Evolutionary conservation across 2,888 invertebrate species (phyloP).

Genomic region (Apodemia hepburni): DNA sequence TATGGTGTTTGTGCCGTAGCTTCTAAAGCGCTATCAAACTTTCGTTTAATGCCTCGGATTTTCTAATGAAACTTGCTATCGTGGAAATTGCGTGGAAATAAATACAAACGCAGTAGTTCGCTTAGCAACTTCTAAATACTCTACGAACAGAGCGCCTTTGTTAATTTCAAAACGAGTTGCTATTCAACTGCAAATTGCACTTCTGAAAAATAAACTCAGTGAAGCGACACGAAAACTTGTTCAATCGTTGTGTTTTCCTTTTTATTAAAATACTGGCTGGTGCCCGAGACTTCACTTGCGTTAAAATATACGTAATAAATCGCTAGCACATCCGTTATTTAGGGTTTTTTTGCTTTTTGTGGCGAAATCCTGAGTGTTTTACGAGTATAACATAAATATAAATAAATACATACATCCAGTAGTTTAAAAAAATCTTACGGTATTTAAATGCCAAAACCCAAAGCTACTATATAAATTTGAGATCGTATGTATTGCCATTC

Average conservation of each 20-base stretch:
- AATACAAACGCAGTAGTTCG: constrained; percentile 55
- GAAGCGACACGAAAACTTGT: constrained; percentile 27
- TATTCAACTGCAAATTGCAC: constrained; percentile 44
- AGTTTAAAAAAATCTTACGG: too few relatives aligned
- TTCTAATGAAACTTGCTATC: constrained; percentile 59
- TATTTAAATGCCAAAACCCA: too few relatives aligned
- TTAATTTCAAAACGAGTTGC: constrained; percentile 58
- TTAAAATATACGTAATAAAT: too few relatives aligned
- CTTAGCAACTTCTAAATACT: constrained; percentile 61
- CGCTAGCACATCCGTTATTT: too few relatives aligned
- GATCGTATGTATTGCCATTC: too few relatives aligned
- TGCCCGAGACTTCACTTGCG: too few relatives aligned
- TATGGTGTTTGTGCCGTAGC: constrained; percentile 36
- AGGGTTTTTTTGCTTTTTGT: too few relatives aligned
- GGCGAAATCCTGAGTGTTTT: too few relatives aligned
- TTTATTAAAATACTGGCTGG: constrained; percentile 11
- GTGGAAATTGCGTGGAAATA: constrained; percentile 65
- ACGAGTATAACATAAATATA: too few relatives aligned
- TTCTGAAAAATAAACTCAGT: constrained; percentile 44
- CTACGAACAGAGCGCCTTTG: constrained; percentile 56
- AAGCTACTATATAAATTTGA: too few relatives aligned
- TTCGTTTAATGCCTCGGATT: constrained; percentile 43
- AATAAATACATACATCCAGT: too few relatives aligned
- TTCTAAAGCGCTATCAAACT: constrained; percentile 49
- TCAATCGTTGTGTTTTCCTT: constrained; percentile 22